Base-by-base conservation (phyloP, 2,888 invertebrate species). In the Mimumesa dahlbomi region DNA sequence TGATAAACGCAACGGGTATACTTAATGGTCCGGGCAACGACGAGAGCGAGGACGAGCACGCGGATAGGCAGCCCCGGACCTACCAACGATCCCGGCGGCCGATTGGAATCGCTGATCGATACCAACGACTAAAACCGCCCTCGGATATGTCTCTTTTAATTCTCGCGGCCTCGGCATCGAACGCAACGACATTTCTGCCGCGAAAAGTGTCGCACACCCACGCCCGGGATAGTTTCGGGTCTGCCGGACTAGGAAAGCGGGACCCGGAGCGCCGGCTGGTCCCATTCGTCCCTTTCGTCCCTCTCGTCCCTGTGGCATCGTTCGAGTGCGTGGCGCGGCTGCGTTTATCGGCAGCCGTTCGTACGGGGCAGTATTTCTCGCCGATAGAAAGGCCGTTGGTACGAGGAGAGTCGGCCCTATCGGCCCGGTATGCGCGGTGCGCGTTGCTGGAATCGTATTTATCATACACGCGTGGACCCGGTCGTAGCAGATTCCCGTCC, bases 1-100 rank as follows among this genome's bases (percentile, higher is more conserved):
- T 83, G 86, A 86, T 84, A 83, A 85, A 85, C 83, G 86, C 82
- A 79, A 81, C 77, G 73, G 81, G 81, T 80, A 84, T 81, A 83
- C 84, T 85, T 84, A 85, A 87, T 84, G 85, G 82, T 79, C 65
- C 56, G 59, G 36, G 75, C 38, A 43, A 18, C 34, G 34, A 36
- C 22, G 22, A 38, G 16, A 38, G 40, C 14, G 21, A 16, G 49
- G 40, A 14, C 9, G 14, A 25, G 9, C 34, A 13, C 11, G 18
- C 38, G 5, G 42, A 61, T 34, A 14, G 19, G 13, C 7, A 18
- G 22, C 6, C n/a, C 36, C 34, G 40, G 43, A 29, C n/a, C n/a
- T n/a, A n/a, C n/a, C n/a, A n/a, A n/a, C n/a, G n/a, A n/a, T n/a
- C n/a, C n/a, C n/a, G n/a, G n/a, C n/a, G n/a, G n/a, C n/a, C n/a